phyloP scores from a whole-genome alignment of 2,797 vertebrate genomes.

The Enteromius thamalakanensis region DNA sequence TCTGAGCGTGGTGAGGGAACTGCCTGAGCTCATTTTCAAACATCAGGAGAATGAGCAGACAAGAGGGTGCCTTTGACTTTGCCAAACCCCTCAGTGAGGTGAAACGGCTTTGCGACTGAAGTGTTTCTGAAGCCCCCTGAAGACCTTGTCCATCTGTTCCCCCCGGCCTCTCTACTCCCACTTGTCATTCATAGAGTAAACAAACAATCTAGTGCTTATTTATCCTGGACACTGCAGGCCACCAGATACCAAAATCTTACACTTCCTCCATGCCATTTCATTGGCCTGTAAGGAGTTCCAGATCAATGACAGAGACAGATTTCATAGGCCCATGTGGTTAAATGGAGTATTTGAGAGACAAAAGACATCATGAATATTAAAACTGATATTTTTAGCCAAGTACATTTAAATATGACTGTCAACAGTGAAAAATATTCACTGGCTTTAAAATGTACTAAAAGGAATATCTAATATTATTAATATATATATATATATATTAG shows the following conservation, averaged over 20 bases:
- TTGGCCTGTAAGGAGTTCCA: neutral
- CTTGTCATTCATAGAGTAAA: slow-evolving; percentile 64
- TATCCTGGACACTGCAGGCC: slow-evolving; percentile 54
- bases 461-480: neutral
- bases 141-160: slow-evolving; percentile 75
- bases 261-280: slow-evolving; percentile 45
- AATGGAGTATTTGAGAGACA: slow-evolving; percentile 48
- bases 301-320: slow-evolving; percentile 31
- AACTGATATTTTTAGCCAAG: slow-evolving; percentile 4
- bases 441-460: neutral
- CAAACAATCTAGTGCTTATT: slow-evolving; percentile 67
- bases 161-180: slow-evolving; percentile 69
- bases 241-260: slow-evolving; percentile 49
- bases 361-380: slow-evolving; percentile 18
- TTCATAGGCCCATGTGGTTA: slow-evolving; percentile 21
- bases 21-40: slow-evolving; percentile 55
- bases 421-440: slow-evolving; percentile 8
- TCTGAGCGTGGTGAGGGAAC: slow-evolving; percentile 58
- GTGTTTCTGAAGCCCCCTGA: slow-evolving; percentile 66
- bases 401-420: neutral
- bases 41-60: slow-evolving; percentile 53
- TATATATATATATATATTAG: neutral
- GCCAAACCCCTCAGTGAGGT: slow-evolving; percentile 57
- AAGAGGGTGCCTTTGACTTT: slow-evolving; percentile 55
- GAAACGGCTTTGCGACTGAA: slow-evolving; percentile 57